These are phyloP conservation scores for Picathartes gymnocephalus DNA, from an alignment of 2,113 vertebrate species.

Conservation along the genomic window DNA sequence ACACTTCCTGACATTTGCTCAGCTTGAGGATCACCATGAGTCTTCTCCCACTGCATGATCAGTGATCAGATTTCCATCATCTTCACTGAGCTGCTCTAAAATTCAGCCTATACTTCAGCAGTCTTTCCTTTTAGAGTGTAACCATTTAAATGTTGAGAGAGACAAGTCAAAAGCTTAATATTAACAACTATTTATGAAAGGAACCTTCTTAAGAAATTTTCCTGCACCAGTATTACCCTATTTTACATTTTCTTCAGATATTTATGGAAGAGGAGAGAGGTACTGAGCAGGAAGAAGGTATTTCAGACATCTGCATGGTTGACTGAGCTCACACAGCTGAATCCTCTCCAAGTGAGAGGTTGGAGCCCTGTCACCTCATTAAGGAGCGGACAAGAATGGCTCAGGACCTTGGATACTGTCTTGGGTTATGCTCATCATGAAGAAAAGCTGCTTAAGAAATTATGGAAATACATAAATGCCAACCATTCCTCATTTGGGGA, in stretches of 20 bases:
- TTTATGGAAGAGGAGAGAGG: not conserved
- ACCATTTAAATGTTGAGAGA: not conserved
- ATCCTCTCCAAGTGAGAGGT: not conserved
- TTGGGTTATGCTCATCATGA: not conserved
- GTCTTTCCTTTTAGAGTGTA: rapidly evolving
- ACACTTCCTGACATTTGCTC: not conserved
- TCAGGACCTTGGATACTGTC: not conserved
- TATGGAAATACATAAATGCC: conserved; percentile 4
- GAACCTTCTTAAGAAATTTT: not conserved
- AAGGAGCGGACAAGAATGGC: not conserved
- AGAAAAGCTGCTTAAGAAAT: conserved; percentile 3
- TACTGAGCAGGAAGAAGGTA: not conserved
- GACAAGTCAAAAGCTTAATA: not conserved
- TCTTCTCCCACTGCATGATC: not conserved
- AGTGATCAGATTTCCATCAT: not conserved
- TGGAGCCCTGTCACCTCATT: not conserved
- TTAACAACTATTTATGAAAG: not conserved
- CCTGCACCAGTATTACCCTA: not conserved
- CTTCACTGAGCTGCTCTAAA: not conserved
- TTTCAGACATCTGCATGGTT: not conserved
- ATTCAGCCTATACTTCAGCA: not conserved
- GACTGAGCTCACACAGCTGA: not conserved
- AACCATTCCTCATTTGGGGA: not conserved
- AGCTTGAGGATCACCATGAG: not conserved
- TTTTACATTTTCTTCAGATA: not conserved